Evolutionary conservation across 1,140 invertebrate genomes (phyloP).

Genomic region (Chymomyza costata): DNA sequence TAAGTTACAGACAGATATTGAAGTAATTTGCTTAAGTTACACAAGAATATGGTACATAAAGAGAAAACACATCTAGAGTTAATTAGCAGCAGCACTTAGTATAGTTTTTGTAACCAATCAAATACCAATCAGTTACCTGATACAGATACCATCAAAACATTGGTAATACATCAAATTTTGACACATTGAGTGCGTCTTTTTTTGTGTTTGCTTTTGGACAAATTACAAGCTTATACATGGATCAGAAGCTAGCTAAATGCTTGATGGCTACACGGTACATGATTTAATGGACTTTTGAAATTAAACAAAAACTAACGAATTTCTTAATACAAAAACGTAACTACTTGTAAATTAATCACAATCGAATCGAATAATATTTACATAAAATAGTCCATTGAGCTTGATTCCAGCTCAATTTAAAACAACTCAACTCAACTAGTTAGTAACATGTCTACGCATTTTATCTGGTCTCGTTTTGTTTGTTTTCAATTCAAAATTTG

Average conservation of each 20-base stretch:
- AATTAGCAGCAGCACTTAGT: slow-evolving; percentile 14
- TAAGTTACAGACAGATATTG: slow-evolving; percentile 44
- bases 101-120: too few species aligned
- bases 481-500: slow-evolving; percentile 2
- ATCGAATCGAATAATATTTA: slow-evolving; percentile 67
- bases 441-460: slow-evolving; percentile 7
- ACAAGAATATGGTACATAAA: slow-evolving; percentile 26
- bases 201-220: background rate
- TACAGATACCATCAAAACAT: too few species aligned
- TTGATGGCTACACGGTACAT: slow-evolving; percentile 1
- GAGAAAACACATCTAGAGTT: slow-evolving; percentile 57
- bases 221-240: slow-evolving; percentile 17
- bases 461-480: slow-evolving; percentile 1
- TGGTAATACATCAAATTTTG: too few species aligned
- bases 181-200: too few species aligned
- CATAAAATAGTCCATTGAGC: slow-evolving; percentile 65
- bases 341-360: slow-evolving; percentile 67
- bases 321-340: slow-evolving; percentile 61
- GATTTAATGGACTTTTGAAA: too few species aligned
- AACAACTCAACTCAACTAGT: too few species aligned
- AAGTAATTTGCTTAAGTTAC: slow-evolving; percentile 19
- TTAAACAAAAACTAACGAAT: slow-evolving; percentile 11
- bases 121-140: too few species aligned
- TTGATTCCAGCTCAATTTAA: too few species aligned
- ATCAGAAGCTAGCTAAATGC: too few species aligned